Percentiles rank a stretch among this genome's conserved stretches.
Evolutionary conservation across 2,113 vertebrate species (phyloP).

Genomic region (Gnathonemus echidnorhynchus): DNA sequence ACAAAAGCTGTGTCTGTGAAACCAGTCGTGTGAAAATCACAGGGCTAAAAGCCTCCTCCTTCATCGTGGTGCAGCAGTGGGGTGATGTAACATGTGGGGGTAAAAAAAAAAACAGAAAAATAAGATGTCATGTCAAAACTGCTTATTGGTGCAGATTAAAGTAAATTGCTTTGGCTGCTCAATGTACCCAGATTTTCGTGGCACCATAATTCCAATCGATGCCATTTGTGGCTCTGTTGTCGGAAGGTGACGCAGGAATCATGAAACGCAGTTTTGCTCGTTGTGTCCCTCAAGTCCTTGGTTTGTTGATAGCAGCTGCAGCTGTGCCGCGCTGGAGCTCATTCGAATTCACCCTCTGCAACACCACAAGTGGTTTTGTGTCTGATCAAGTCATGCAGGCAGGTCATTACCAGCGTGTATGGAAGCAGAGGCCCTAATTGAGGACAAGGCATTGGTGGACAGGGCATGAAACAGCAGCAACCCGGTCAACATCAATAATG

Average conservation of each 20-base stretch:
- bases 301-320: slow-evolving; percentile 52
- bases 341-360: slow-evolving; percentile 9
- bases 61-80: slow-evolving; percentile 17
- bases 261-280: slow-evolving; percentile 16
- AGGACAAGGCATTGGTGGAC: slow-evolving; percentile 28
- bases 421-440: slow-evolving; percentile 27
- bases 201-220: slow-evolving; percentile 52
- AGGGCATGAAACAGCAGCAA: slow-evolving; percentile 3
- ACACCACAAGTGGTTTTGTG: slow-evolving; percentile 36
- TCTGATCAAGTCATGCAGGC: slow-evolving; percentile 34
- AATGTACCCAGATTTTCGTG: slow-evolving; percentile 34
- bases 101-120: slow-evolving; percentile 31
- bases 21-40: neutral
- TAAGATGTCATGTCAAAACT: slow-evolving; percentile 52
- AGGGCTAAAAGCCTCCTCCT: slow-evolving; percentile 27
- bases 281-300: slow-evolving; percentile 29
- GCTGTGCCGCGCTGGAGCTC: slow-evolving; percentile 40
- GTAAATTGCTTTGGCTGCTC: slow-evolving; percentile 50
- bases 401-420: slow-evolving; percentile 29
- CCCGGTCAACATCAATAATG: slow-evolving; percentile 26
- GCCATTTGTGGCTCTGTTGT: slow-evolving; percentile 36
- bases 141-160: slow-evolving; percentile 54
- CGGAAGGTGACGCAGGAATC: slow-evolving; percentile 33
- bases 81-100: neutral
- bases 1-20: neutral